Conservation (phyloP, 2,113 vertebrate genomes). For the Dinomys branickii region DNA sequence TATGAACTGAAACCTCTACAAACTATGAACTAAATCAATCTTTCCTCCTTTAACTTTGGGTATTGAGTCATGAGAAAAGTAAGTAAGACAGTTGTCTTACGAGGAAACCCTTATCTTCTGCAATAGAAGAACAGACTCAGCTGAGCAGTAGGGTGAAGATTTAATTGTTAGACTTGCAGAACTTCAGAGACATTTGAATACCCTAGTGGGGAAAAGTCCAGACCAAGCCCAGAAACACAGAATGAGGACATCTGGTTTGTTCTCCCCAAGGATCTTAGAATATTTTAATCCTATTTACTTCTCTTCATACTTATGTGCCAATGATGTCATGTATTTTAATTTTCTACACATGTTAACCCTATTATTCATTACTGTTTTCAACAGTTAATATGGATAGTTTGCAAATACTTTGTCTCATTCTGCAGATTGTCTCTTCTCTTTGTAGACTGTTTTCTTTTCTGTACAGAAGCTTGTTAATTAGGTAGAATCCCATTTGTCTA, state of each 20-base stretch:
- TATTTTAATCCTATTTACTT: slow-evolving; percentile 4
- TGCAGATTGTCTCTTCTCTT: background rate
- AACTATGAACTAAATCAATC: background rate
- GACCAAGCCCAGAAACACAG: too few relatives aligned
- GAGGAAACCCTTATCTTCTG: too few relatives aligned
- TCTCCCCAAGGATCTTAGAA: background rate
- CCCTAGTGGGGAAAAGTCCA: too few relatives aligned
- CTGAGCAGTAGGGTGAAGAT: too few relatives aligned
- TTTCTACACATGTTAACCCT: background rate
- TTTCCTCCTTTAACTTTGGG: background rate
- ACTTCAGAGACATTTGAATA: too few relatives aligned
- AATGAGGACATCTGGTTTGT: too few relatives aligned
- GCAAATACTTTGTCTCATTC: background rate
- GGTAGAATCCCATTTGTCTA: background rate
- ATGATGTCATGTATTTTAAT: background rate
- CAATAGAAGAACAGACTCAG: too few relatives aligned
- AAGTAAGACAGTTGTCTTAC: background rate
- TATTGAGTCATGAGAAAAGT: background rate
- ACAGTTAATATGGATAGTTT: background rate
- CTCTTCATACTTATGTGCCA: background rate
- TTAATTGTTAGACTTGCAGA: too few relatives aligned
- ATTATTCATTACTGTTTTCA: background rate
- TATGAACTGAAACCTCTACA: background rate
- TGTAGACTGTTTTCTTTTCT: background rate
- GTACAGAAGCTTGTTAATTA: background rate